These are phyloP conservation scores for Hypotaenidia philippensis DNA, from an alignment of 2,797 vertebrate species.

Conservation along the genomic window DNA sequence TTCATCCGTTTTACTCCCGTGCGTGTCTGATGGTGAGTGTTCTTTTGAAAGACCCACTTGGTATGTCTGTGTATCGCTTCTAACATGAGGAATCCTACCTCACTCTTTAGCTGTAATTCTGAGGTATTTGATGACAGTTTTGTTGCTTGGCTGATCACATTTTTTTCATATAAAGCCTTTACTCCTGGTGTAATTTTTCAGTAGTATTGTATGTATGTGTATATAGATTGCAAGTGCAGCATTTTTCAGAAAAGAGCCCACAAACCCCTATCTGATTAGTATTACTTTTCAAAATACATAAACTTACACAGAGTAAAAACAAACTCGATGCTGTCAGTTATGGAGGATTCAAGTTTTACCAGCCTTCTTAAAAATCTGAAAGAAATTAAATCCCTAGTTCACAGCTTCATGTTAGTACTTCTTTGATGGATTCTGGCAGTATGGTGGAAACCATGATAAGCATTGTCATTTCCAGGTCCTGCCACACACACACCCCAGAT, in stretches of 20 bases:
- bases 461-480: neutral
- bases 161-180: neutral
- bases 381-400: neutral
- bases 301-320: neutral
- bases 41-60: neutral
- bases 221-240: neutral
- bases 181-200: neutral
- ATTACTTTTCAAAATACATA: neutral
- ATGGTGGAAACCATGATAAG: neutral
- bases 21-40: neutral
- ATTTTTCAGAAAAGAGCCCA: neutral
- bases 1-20: neutral
- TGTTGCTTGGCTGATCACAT: neutral
- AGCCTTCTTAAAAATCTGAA: neutral
- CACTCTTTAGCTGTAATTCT: neutral
- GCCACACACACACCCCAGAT: neutral
- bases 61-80: fast-evolving
- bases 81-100: neutral
- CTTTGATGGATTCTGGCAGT: neutral
- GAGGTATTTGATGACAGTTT: neutral
- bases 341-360: neutral
- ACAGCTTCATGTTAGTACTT: neutral
- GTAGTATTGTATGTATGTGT: neutral
- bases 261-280: neutral
- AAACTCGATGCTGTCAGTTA: neutral